These are phyloP conservation scores for Ambastaia sidthimunki DNA, from an alignment of 2,797 vertebrate genomes.

Conservation along the genomic window DNA sequence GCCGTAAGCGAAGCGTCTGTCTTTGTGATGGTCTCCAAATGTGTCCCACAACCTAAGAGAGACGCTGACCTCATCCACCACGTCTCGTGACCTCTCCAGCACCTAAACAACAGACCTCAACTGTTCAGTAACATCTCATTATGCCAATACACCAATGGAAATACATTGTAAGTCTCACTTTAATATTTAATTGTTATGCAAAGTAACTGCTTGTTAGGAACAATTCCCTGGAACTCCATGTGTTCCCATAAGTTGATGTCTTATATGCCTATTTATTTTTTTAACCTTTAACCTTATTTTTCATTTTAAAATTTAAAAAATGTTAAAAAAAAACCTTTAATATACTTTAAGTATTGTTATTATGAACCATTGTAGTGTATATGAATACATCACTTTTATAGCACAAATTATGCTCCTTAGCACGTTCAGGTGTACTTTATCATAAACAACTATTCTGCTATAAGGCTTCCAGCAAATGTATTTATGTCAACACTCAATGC, in stretches of 20 bases:
- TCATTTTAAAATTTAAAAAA: too few relatives aligned
- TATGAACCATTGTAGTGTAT: too few relatives aligned
- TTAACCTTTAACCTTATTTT: too few relatives aligned
- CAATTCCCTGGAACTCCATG: too few relatives aligned
- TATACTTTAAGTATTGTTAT: too few relatives aligned
- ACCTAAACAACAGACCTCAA: constrained; percentile 71
- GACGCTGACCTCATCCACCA: constrained; percentile 88
- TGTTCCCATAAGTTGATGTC: too few relatives aligned
- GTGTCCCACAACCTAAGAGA: constrained; percentile 88
- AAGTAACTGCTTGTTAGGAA: too few relatives aligned
- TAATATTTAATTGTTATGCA: not conserved
- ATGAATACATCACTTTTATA: too few relatives aligned
- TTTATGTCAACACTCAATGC: constrained; percentile 42
- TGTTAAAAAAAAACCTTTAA: too few relatives aligned
- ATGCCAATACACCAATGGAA: not conserved
- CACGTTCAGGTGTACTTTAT: too few relatives aligned
- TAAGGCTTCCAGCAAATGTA: not conserved
- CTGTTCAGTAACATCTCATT: constrained; percentile 4
- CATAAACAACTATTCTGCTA: not conserved
- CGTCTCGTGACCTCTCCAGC: constrained; percentile 86
- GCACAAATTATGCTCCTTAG: too few relatives aligned
- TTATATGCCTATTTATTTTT: too few relatives aligned
- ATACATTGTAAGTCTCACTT: not conserved
- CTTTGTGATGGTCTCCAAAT: constrained; percentile 89
- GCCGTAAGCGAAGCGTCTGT: constrained; percentile 87